Base-by-base conservation (phyloP, 1,140 invertebrate species). In the Drosophila tsacasi region DNA sequence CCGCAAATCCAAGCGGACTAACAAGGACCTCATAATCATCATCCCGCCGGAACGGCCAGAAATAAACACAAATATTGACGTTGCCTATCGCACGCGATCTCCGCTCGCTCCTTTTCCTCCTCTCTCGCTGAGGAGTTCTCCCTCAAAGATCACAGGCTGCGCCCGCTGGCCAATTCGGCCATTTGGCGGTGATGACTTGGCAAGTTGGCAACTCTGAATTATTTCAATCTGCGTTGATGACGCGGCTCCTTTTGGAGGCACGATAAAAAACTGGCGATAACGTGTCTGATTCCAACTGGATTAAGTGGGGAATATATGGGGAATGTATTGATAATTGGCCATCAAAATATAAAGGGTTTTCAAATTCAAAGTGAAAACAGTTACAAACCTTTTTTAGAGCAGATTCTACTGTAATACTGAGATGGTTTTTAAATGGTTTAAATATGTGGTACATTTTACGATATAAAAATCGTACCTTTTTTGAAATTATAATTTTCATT, bases 11-110 rank as follows among this genome's bases (percentile, higher is more conserved):
- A 68, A 47, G 37, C 47, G 67, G 75, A 80, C 86, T 89, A 87
- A 87, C 77, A 79, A 79, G 77, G 77, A 79, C 77, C 77, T 80
- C 77, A 79, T 79, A 72, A 79, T 79, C 76, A 64, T 52, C 59
- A 44, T 78, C n/a, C 52, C 63, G 32, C 40, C 64, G 54, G 73
- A 54, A 66, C 58, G 40, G 42, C 42, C 67, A 71, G 74, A 67
- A 76, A 78, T 64, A 86, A 84, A 90, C 77, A 90, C 85, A 89
- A 89, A 91, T 91, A 91, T 90, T 90, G 87, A 91, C 83, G 71
- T 91, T 91, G 84, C 78, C 86, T 91, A 91, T 91, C 87, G 83
- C 87, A 91, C 87, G 87, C 87, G 87, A 91, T 91, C 87, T 72
- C 50, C 69, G 63, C 54, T 66, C 37, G 47, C 76, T 44, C 8